phyloP scores from a whole-genome alignment of 2,797 vertebrate species.

The Nasua narica region DNA sequence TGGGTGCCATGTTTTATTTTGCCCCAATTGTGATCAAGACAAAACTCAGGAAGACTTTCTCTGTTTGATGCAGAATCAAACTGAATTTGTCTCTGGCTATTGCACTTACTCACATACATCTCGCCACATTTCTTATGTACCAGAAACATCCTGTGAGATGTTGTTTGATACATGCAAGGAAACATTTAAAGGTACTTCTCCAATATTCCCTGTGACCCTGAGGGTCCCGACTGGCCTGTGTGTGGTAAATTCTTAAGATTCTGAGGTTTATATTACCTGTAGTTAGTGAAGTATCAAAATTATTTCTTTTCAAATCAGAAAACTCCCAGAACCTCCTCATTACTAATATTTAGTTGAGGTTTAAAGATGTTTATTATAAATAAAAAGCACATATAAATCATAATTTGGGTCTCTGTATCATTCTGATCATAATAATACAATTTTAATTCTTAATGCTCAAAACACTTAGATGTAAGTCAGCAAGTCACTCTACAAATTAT shows the following conservation, averaged over 20 bases:
- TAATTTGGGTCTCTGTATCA: not conserved
- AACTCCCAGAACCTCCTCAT: not conserved
- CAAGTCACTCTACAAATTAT: not conserved
- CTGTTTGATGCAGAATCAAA: not conserved
- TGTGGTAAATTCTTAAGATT: not conserved
- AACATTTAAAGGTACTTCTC: not conserved
- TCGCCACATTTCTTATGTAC: not conserved
- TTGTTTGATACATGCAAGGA: not conserved
- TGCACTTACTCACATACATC: not conserved
- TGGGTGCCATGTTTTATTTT: not conserved
- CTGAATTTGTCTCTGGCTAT: not conserved
- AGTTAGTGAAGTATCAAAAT: not conserved
- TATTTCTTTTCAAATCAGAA: not conserved
- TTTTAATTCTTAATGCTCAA: not conserved
- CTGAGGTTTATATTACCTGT: not conserved
- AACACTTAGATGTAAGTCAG: not conserved
- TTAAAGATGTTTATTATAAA: not conserved
- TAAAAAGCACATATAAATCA: not conserved
- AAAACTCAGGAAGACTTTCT: not conserved
- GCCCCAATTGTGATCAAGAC: not conserved
- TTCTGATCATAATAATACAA: not conserved
- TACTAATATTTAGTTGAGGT: not conserved
- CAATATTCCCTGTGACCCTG: not conserved
- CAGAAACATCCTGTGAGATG: not conserved
- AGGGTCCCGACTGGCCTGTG: no score